Conservation (phyloP, 2,797 vertebrate species). For the Tapirus indicus region DNA sequence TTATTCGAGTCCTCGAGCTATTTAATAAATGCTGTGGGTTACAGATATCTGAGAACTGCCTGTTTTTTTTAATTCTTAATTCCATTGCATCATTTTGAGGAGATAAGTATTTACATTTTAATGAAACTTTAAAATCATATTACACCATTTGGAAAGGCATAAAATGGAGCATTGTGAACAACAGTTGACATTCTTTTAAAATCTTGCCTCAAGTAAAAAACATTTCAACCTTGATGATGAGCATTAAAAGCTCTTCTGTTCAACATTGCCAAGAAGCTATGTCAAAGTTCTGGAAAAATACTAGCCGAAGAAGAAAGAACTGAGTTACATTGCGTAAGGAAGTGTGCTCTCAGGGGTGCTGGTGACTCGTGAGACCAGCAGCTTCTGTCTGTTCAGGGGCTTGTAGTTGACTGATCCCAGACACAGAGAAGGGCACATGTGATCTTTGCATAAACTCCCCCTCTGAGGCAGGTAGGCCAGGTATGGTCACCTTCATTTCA, state of each 20-base stretch:
- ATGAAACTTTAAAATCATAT: not conserved
- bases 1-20: not conserved
- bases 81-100: not conserved
- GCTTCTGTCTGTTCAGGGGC: not conserved
- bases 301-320: not conserved
- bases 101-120: not conserved
- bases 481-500: not conserved
- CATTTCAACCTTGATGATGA: not conserved
- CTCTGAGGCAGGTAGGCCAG: not conserved
- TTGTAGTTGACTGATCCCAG: not conserved
- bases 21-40: not conserved
- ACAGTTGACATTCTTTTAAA: not conserved
- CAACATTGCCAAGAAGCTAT: not conserved
- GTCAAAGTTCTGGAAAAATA: constrained; percentile 11
- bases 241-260: not conserved
- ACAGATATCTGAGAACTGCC: not conserved
- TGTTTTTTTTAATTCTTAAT: not conserved
- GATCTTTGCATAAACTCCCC: not conserved
- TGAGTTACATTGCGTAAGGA: not conserved
- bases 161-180: not conserved
- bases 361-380: not conserved
- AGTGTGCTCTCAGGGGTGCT: not conserved
- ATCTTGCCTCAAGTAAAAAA: constrained; percentile 8
- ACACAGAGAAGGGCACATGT: not conserved
- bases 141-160: not conserved